Evolutionary conservation across 2,888 invertebrate species (phyloP), one percentile per base, ranked within the genome.

Genomic region (Lamellibrachia satsuma): DNA sequence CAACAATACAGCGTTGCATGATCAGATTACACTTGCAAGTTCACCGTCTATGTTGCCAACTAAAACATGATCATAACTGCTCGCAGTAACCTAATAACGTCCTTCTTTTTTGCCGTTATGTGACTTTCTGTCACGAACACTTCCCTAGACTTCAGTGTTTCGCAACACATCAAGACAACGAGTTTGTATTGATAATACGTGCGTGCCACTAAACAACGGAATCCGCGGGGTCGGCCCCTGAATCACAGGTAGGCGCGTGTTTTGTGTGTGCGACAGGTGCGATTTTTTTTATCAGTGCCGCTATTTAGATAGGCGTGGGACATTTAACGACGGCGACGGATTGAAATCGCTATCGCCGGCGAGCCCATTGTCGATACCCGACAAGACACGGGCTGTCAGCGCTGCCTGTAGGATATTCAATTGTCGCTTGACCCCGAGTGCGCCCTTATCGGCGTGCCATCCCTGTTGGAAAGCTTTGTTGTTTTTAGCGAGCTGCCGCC

Each of bases 391-490:
- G 75, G 15, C 75, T 22, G 75, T 75, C 75, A 75, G n/a, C 75
- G 6, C 22, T 1, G 75, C 22, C 75, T 75, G 6, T 22, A 22
- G 75, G 75, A 22, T 3, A 22, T 75, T 75, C 75, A 75, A 75
- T 75, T 75, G 75, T 75, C 75, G 22, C 22, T 75, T 75, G 75
- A 15, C 75, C 75, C 75, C 75, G 15, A 22, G 75, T 22, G 75
- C 75, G 6, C 6, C n/a, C 22, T 75, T 75, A 75, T 75, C 75
- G n/a, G 22, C 75, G 75, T 75, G 15, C 75, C 75, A 22, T 75
- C 75, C 75, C 75, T 75, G 75, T 75, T 75, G 75, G 75, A 75
- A 75, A 75, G 75, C 75, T 75, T 75, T 75, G 75, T 75, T 75
- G 75, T 75, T 11, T 75, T 75, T 75, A 75, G 75, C 22, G 22